A percentile compares a stretch with the other conserved stretches of the same genome.
Evolutionary conservation across 2,113 vertebrate genomes (phyloP).

Genomic region (Ophiodon elongatus): DNA sequence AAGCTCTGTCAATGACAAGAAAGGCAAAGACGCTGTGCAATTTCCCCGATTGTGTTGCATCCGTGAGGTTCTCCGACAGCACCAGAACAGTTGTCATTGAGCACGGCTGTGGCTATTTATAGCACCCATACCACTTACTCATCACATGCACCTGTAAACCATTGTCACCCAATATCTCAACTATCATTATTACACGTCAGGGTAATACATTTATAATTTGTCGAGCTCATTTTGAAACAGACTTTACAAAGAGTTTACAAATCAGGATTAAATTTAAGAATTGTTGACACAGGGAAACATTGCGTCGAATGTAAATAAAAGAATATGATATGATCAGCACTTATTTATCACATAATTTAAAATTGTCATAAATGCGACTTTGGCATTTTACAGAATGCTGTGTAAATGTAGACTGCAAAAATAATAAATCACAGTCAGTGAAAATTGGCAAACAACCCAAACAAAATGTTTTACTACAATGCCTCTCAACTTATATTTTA

Average conservation of each 20-base stretch:
- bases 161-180: not conserved
- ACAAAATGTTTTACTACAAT: not conserved
- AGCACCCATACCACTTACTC: not conserved
- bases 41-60: not conserved
- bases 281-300: not conserved
- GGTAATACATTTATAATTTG: not conserved
- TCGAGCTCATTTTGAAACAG: not conserved
- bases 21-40: not conserved
- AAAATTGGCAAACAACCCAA: conserved; percentile 1
- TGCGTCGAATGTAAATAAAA: not conserved
- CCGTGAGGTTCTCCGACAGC: not conserved
- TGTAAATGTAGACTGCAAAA: not conserved
- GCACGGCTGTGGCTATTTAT: not conserved
- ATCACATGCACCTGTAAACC: not conserved
- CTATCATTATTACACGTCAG: not conserved
- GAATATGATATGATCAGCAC: not conserved
- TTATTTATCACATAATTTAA: not conserved
- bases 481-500: not conserved
- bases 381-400: not conserved
- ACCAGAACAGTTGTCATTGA: not conserved
- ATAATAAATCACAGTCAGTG: not conserved
- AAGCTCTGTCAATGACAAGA: too few species aligned
- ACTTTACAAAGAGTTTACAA: not conserved
- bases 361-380: too few species aligned
- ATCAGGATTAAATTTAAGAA: not conserved